Conservation (phyloP, 1,140 invertebrate genomes). For the Ditylenchus dipsaci region DNA sequence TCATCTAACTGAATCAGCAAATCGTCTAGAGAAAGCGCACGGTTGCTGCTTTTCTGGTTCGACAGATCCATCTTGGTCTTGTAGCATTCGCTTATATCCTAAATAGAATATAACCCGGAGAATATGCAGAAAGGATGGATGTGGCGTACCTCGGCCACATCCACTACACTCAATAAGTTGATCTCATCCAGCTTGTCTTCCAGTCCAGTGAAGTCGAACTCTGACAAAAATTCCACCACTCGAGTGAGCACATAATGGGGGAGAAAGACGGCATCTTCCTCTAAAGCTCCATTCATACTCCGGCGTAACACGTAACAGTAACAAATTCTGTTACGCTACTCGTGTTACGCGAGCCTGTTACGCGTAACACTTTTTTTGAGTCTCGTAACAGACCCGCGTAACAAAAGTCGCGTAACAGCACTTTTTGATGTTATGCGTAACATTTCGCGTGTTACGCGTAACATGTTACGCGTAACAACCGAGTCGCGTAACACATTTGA, state of each 20-base stretch:
- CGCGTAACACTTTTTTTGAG: too few relatives aligned
- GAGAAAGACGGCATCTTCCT: conserved; percentile 8
- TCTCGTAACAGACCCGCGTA: too few relatives aligned
- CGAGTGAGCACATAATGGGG: conserved; percentile 10
- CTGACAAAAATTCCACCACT: not conserved
- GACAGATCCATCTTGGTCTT: not conserved
- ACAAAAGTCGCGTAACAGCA: too few relatives aligned
- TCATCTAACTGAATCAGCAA: conserved; percentile 5
- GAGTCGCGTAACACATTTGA: too few relatives aligned
- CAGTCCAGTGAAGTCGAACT: conserved; percentile 1
- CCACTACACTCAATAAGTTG: conserved; percentile 5
- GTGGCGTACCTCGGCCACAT: conserved; percentile 7
- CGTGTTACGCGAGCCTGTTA: too few relatives aligned
- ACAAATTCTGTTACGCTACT: too few relatives aligned
- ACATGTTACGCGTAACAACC: too few relatives aligned
- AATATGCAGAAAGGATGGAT: not conserved
- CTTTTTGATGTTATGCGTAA: too few relatives aligned
- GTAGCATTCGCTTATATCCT: conserved; percentile 12
- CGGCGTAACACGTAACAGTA: too few relatives aligned
- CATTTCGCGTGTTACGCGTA: too few relatives aligned
- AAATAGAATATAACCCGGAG: not conserved
- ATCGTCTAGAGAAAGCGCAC: not conserved
- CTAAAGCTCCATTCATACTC: too few relatives aligned
- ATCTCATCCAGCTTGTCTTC: conserved; percentile 10
- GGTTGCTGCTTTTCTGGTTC: conserved; percentile 5